A percentile compares a stretch with the other conserved stretches of the same genome.
Conservation (phyloP, 2,797 vertebrate genomes). For the Enteromius radiatus region DNA sequence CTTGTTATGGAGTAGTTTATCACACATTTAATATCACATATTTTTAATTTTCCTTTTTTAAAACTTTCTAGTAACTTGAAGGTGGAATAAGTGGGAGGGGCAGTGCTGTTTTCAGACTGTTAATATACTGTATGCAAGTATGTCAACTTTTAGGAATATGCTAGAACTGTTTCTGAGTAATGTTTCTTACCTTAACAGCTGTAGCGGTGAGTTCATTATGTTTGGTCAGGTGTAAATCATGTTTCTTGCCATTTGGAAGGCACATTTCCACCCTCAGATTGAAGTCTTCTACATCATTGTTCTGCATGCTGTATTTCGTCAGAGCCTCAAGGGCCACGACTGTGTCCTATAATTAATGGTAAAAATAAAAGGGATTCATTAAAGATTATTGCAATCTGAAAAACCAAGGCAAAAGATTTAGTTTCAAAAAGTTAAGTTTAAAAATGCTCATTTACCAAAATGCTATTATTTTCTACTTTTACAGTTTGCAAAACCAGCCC, state of each 20-base stretch:
- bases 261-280: slow-evolving; percentile 65
- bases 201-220: slow-evolving; percentile 58
- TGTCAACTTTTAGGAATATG: background rate
- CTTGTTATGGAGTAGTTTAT: background rate
- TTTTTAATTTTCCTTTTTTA: background rate
- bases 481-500: background rate
- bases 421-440: too few species aligned
- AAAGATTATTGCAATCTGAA: background rate
- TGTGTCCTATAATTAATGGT: slow-evolving; percentile 69
- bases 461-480: background rate
- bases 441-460: background rate
- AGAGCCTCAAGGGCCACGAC: slow-evolving; percentile 76
- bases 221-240: slow-evolving; percentile 58
- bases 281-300: slow-evolving; percentile 47
- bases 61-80: background rate
- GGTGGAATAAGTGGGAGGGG: background rate
- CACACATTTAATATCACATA: background rate
- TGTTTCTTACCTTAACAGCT: slow-evolving; percentile 62
- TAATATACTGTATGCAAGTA: background rate
- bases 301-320: slow-evolving; percentile 66
- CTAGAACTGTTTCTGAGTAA: background rate
- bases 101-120: background rate
- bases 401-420: background rate
- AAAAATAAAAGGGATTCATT: background rate
- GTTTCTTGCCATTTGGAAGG: slow-evolving; percentile 46